Evolutionary conservation across 2,888 invertebrate species (phyloP).

Genomic region (Penaeus monodon): DNA sequence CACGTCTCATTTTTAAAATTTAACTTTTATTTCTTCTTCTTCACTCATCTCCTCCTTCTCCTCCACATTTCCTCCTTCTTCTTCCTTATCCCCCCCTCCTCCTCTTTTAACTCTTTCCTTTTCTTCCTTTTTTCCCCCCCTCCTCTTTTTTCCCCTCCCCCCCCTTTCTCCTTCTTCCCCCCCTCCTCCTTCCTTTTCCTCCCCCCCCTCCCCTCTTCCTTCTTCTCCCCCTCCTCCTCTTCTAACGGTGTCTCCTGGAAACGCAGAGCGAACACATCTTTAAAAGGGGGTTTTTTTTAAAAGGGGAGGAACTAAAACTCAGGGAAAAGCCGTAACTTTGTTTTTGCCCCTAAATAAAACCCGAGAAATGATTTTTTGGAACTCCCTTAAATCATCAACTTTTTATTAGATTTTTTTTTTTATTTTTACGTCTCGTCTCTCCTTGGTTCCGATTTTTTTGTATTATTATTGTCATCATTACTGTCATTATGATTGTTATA

Average conservation of each 20-base stretch:
- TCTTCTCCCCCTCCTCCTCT: neutral
- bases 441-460: too few relatives aligned
- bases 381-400: too few relatives aligned
- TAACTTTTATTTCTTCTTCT: neutral
- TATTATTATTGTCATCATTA: too few relatives aligned
- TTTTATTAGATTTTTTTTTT: too few relatives aligned
- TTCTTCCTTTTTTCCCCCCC: neutral
- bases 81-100: neutral
- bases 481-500: too few relatives aligned
- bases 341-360: too few relatives aligned
- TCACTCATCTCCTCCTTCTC: neutral
- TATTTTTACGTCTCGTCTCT: too few relatives aligned
- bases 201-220: neutral
- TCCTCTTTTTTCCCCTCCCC: neutral
- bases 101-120: neutral
- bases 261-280: neutral
- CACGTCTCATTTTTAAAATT: too few relatives aligned
- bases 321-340: too few relatives aligned
- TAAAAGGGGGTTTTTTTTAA: neutral
- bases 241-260: neutral
- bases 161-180: neutral
- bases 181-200: too few relatives aligned
- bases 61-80: neutral
- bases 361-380: too few relatives aligned
- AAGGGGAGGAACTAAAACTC: too few relatives aligned